Evolutionary conservation across 2,888 invertebrate species (phyloP), one percentile per base, ranked within the genome.

Genomic region (Melieria omissa): DNA sequence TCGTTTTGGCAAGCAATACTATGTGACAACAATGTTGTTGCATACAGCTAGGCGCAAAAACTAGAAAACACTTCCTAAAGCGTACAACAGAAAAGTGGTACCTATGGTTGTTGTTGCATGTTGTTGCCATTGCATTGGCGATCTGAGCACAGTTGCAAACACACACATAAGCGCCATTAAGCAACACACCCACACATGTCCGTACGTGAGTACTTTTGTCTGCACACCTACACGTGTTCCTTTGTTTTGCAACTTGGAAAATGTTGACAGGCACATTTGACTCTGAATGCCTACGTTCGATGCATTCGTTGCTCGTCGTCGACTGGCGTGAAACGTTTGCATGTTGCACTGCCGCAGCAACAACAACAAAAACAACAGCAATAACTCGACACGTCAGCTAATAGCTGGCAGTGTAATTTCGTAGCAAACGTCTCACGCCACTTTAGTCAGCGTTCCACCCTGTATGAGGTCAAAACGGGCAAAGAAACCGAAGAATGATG

Each of bases 351-450:
- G 29, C 3, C 29, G 3, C 29, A 29, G 3, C 29, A 16, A 16
- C 2, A 16, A 2, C 16, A 16, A 16, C 16, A 29, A 29, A 29
- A 14, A n/a, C 12, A 14, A 14, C 52, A 52, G 52, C 61, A 54
- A 55, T 54, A 46, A 69, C 45, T 69, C 55, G 69, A 69, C 65
- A 62, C 69, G 54, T 69, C 62, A 69, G 52, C 61, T 68, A 60
- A 62, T 67, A 67, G 60, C 60, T 67, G 58, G 60, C 60, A 29
- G 29, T 29, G 29, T 29, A 29, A 29, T 29, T 29, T 29, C 29
- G 29, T 3, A 1, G 3, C 29, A 29, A 29, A 29, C 29, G 29
- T 2, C 29, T 29, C 29, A 29, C 29, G 29, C 29, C 29, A 29
- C 29, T 29, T 29, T 29, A 29, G 29, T 29, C 29, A 29, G 29